Percentiles rank a stretch among this genome's conserved stretches.
Evolutionary conservation across 2,888 invertebrate genomes (phyloP).

Genomic region (Deroplatys truncata): DNA sequence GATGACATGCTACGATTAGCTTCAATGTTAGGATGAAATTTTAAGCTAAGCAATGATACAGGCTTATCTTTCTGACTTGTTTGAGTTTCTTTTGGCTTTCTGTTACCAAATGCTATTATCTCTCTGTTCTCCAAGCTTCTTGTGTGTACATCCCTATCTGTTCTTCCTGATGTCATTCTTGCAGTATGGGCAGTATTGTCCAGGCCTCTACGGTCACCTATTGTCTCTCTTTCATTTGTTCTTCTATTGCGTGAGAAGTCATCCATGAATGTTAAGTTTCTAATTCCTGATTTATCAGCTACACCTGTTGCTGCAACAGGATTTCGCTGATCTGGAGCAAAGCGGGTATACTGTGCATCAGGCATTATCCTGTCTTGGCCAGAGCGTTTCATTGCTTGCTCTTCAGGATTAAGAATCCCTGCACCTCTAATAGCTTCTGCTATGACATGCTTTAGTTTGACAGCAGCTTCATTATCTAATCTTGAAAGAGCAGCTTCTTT

Average conservation of each 20-base stretch:
- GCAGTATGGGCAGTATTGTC: neutral
- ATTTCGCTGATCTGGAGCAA: neutral
- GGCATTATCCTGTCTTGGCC: neutral
- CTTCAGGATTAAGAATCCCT: neutral
- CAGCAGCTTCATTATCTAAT: neutral
- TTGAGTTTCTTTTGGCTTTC: neutral
- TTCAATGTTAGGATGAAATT: neutral
- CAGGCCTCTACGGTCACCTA: neutral
- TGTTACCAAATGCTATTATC: neutral
- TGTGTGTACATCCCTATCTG: neutral
- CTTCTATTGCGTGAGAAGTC: neutral
- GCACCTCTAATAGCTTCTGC: neutral
- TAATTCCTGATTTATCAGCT: neutral
- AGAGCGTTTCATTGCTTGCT: neutral
- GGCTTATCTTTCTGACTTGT: neutral
- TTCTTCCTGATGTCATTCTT: neutral
- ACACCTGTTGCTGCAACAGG: neutral
- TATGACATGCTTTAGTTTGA: neutral
- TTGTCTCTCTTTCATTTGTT: neutral
- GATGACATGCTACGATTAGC: neutral
- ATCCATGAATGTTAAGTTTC: neutral
- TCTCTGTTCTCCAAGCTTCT: neutral
- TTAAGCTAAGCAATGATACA: neutral
- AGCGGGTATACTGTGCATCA: neutral
- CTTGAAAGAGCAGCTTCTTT: neutral